These are phyloP conservation scores for Craterocephalus amniculus DNA, from an alignment of 2,797 vertebrate species.

Conservation along the genomic window DNA sequence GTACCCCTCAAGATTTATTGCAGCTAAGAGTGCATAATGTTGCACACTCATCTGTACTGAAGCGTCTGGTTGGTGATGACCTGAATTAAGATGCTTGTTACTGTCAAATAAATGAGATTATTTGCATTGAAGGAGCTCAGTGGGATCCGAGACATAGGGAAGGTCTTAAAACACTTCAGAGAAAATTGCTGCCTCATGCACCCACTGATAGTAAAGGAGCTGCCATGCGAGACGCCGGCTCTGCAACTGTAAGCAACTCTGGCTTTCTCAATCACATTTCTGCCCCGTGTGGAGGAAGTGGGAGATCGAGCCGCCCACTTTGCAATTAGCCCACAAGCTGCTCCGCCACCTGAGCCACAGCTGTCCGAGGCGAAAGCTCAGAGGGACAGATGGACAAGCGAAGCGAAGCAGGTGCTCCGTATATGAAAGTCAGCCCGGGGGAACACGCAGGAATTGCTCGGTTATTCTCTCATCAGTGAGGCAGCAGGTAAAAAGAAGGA, in stretches of 20 bases:
- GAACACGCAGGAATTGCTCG: conserved; percentile 3
- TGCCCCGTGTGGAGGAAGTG: conserved; percentile 3
- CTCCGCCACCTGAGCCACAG: conserved; percentile 25
- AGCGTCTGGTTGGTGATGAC: conserved; percentile 58
- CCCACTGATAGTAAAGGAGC: neutral
- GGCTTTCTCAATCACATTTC: conserved; percentile 11
- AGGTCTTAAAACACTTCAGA: neutral
- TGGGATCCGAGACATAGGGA: neutral
- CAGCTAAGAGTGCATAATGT: conserved; percentile 40
- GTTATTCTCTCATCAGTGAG: conserved; percentile 2
- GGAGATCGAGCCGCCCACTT: conserved; percentile 1
- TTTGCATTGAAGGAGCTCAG: conserved; percentile 39
- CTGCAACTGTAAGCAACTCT: conserved; percentile 6
- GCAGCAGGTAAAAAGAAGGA: neutral
- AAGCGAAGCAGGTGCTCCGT: conserved; percentile 14
- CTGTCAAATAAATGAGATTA: conserved; percentile 41
- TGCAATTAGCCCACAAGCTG: conserved; percentile 29
- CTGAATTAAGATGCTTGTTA: conserved; percentile 48
- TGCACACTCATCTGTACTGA: conserved; percentile 29
- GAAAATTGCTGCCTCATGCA: neutral
- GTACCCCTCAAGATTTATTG: conserved; percentile 29
- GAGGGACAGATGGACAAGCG: conserved; percentile 21
- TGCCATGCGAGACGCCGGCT: neutral
- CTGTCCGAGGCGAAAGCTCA: conserved; percentile 18
- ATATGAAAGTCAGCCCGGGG: conserved; percentile 8